phyloP scores from a whole-genome alignment of 2,888 invertebrate genomes.

The Drosophila kanekoi region DNA sequence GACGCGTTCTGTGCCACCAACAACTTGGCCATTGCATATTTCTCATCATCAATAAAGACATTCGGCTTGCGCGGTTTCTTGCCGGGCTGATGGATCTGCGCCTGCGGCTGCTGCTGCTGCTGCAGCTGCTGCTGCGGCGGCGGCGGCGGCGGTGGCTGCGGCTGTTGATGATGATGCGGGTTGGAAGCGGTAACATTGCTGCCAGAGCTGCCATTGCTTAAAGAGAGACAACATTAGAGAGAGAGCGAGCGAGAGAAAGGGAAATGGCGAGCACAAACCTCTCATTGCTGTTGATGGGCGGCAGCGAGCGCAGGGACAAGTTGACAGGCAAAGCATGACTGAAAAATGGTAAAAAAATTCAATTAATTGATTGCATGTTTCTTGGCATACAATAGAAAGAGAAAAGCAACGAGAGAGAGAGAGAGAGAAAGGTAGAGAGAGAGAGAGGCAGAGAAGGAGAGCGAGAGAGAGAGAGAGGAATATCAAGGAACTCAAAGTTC shows the following conservation, averaged over 20 bases:
- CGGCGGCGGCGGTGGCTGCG: slow-evolving; percentile 47
- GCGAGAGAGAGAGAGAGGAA: too few relatives aligned
- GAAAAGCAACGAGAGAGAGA: too few relatives aligned
- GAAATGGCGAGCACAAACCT: slow-evolving; percentile 63
- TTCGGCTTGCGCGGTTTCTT: slow-evolving; percentile 85
- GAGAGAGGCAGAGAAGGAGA: too few relatives aligned
- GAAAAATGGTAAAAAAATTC: slow-evolving; percentile 5
- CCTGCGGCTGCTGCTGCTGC: slow-evolving; percentile 23
- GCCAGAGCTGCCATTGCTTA: slow-evolving; percentile 68
- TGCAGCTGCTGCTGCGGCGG: slow-evolving; percentile 2
- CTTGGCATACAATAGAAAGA: background rate
- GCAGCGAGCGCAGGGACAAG: slow-evolving; percentile 81
- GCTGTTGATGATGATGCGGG: slow-evolving; percentile 31
- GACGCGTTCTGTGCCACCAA: slow-evolving; percentile 83
- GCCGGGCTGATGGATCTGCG: slow-evolving; percentile 49
- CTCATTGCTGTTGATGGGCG: slow-evolving; percentile 74
- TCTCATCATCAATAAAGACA: slow-evolving; percentile 84
- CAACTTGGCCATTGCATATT: slow-evolving; percentile 84
- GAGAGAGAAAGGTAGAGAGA: too few relatives aligned
- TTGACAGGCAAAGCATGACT: slow-evolving; percentile 83
- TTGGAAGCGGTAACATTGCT: slow-evolving; percentile 48
- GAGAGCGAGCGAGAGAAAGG: background rate
- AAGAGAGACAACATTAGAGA: slow-evolving; percentile 9
- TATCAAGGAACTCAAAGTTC: too few relatives aligned
- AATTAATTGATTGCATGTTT: background rate